Percentiles rank a stretch among this genome's conserved stretches.
These are phyloP conservation scores for Macrobrachium rosenbergii DNA, from an alignment of 1,140 invertebrate genomes.

Conservation along the genomic window DNA sequence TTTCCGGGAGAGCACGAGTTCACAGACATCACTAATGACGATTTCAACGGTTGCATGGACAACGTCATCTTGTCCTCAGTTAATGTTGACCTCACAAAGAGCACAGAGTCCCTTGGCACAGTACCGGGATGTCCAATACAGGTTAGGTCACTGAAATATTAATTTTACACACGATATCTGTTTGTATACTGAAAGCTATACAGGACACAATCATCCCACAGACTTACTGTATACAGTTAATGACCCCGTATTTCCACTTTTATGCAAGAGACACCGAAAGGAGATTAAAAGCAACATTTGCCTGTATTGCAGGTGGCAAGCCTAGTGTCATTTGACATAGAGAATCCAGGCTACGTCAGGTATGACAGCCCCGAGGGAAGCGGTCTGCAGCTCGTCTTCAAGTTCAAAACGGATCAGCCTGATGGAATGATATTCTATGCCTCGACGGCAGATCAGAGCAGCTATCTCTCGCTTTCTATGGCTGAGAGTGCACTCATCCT, in stretches of 20 bases:
- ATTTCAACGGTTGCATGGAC: constrained; percentile 95
- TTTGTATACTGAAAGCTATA: background rate
- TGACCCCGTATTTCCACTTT: too few species aligned
- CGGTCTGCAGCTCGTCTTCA: constrained; percentile 81
- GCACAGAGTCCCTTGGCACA: constrained; percentile 84
- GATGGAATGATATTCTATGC: constrained; percentile 86
- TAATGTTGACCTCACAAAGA: constrained; percentile 84
- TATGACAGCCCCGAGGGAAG: constrained; percentile 69
- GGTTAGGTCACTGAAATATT: constrained; percentile 71
- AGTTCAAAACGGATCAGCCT: constrained; percentile 86
- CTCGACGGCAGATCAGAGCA: constrained; percentile 74
- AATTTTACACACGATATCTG: too few species aligned
- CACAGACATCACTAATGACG: constrained; percentile 77
- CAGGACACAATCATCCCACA: background rate
- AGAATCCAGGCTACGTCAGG: constrained; percentile 71
- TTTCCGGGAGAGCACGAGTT: constrained; percentile 80
- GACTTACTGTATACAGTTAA: too few species aligned
- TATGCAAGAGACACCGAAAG: background rate
- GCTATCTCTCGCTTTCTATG: constrained; percentile 79
- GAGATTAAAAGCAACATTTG: background rate
- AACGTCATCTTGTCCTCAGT: constrained; percentile 82
- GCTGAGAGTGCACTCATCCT: constrained; percentile 80
- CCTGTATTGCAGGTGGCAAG: constrained; percentile 70
- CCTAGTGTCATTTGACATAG: constrained; percentile 77
- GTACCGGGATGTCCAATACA: constrained; percentile 87